phyloP scores from a whole-genome alignment of 2,113 vertebrate species.

The Lasiurus borealis region DNA sequence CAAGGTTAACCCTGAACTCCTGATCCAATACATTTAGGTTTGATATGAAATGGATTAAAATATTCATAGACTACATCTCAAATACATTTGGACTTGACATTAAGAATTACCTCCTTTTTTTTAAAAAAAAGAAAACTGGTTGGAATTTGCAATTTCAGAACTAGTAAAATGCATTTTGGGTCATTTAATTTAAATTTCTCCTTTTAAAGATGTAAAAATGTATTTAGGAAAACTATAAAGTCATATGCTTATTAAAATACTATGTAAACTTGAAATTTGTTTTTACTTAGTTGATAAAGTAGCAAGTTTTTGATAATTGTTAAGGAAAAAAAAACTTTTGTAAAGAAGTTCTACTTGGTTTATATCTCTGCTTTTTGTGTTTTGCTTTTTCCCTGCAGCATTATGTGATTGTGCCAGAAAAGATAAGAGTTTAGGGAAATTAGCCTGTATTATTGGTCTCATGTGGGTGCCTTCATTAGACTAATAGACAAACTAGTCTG shows the following conservation, averaged over 20 bases:
- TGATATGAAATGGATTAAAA: slow-evolving; percentile 65
- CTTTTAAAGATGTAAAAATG: background rate
- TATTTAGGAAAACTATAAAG: slow-evolving; percentile 2
- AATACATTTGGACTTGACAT: slow-evolving; percentile 42
- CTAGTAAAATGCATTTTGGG: background rate
- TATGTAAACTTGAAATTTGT: slow-evolving; percentile 33
- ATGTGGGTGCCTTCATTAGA: background rate
- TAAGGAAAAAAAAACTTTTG: background rate
- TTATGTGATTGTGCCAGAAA: background rate
- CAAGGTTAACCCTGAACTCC: slow-evolving; percentile 32
- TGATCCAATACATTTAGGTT: slow-evolving; percentile 73
- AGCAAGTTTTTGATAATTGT: background rate
- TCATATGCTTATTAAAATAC: background rate
- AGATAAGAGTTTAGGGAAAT: background rate
- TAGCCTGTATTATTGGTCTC: background rate
- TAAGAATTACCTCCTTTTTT: background rate
- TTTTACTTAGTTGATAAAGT: background rate
- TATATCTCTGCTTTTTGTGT: background rate
- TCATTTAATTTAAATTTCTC: slow-evolving; percentile 32
- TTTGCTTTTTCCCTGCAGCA: background rate
- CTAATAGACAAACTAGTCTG: background rate
- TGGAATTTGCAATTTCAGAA: slow-evolving; percentile 33
- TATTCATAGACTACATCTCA: slow-evolving; percentile 28
- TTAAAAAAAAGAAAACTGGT: background rate
- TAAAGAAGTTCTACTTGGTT: background rate